A percentile compares a stretch with the other conserved stretches of the same genome.
phyloP scores from a whole-genome alignment of 2,797 vertebrate species.

The Semaprochilodus insignis region DNA sequence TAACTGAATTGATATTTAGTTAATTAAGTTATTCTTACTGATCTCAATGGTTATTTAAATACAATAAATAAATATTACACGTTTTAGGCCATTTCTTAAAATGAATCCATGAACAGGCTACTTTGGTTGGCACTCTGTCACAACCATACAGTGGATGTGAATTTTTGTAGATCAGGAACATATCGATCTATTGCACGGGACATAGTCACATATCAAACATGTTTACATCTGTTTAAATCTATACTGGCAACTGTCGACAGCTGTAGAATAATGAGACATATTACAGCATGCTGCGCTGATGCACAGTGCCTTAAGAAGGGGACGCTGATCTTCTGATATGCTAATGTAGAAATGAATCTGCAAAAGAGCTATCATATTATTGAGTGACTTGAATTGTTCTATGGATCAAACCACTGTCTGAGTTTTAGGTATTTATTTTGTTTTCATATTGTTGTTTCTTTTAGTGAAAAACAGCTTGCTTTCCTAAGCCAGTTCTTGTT shows the following conservation, averaged over 20 bases:
- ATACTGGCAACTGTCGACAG: neutral
- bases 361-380: slow-evolving; percentile 63
- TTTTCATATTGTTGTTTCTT: slow-evolving; percentile 66
- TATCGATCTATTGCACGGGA: neutral
- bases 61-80: neutral
- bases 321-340: slow-evolving; percentile 13
- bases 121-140: neutral
- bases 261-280: neutral
- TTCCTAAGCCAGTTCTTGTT: slow-evolving; percentile 5
- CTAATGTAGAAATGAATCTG: slow-evolving; percentile 19
- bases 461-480: slow-evolving; percentile 41
- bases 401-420: slow-evolving; percentile 82
- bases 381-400: slow-evolving; percentile 78
- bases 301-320: neutral
- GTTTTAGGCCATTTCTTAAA: neutral
- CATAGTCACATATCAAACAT: neutral
- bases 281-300: slow-evolving; percentile 5
- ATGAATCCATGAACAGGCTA: neutral
- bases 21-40: neutral
- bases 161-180: neutral
- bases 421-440: slow-evolving; percentile 62
- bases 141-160: neutral
- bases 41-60: neutral
- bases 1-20: no score
- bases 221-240: slow-evolving; percentile 19